Evolutionary conservation across 2,113 vertebrate genomes (phyloP).

Genomic region (Dasyornis broadbenti): DNA sequence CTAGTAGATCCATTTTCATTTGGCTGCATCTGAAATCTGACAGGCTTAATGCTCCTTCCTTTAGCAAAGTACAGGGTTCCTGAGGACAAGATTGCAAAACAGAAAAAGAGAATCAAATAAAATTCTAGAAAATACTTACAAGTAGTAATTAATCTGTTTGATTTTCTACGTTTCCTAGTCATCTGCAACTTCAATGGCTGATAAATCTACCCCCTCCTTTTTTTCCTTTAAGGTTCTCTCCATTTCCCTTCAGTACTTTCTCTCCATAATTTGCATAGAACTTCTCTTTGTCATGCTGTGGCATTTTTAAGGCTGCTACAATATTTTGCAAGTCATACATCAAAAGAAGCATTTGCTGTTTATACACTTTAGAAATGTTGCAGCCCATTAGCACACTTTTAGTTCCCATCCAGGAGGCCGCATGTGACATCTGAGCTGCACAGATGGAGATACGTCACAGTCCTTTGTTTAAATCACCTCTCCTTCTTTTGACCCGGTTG

Average conservation of each 20-base stretch:
- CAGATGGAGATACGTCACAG: conserved; percentile 26
- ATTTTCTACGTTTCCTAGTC: background rate
- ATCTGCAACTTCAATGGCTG: background rate
- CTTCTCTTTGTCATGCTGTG: background rate
- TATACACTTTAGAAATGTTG: background rate
- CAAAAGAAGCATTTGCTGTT: background rate
- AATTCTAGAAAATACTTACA: background rate
- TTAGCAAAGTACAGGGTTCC: background rate
- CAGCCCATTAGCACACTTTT: background rate
- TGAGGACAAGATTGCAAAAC: background rate
- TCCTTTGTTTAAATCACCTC: conserved; percentile 1
- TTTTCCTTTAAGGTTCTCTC: background rate
- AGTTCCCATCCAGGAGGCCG: background rate
- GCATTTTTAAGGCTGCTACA: background rate
- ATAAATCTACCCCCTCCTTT: background rate
- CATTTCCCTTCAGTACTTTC: background rate
- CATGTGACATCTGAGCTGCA: background rate
- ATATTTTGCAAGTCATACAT: background rate
- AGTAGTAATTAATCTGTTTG: background rate
- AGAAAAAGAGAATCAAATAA: background rate
- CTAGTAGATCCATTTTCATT: background rate
- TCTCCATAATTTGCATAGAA: background rate
- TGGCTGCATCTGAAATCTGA: background rate
- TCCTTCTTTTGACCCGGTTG: background rate
- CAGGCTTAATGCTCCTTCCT: background rate